Base-by-base conservation (phyloP, 2,113 vertebrate genomes). In the Murina feae region DNA sequence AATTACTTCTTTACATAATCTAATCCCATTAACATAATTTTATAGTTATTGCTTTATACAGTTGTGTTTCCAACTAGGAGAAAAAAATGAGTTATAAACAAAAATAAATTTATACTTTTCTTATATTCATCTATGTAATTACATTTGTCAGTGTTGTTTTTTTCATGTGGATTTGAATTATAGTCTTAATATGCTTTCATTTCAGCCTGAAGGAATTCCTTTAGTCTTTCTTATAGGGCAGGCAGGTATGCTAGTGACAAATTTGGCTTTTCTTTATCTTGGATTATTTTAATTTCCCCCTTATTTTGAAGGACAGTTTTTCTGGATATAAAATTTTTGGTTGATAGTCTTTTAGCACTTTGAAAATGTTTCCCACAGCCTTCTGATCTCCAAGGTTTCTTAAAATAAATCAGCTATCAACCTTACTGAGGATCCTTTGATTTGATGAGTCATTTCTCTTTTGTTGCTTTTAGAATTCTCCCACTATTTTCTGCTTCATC, bases 31-130 rank as follows among this genome's bases (percentile, higher is more conserved):
- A 65, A 51, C 18, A 49, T 28, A 66, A 21, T 65, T 86, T 75
- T 69, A 91, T 42, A 69, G 21, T 80, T 74, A 44, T 28, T 94
- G 28, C 16, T 65, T 78, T 94, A 89, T 78, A 13, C 5, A 21
- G 44, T 23, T 78, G 7, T 87, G 42, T 82, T 63, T 94, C 65
- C 78, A 82, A 83, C 55, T 37, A 66, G 47, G 51, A 85, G 65
- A 65, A 65, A 32, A 71, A 76, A 79, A 95, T 51, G 6, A 39
- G 11, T 51, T 95, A n/a, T 35, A 76, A 96, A 94, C 25, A 74
- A 86, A 94, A 91, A 80, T 71, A 69, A 20, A 53, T n/a, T 42
- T 60, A 81, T 23, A 51, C 1, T 32, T 65, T 32, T 32, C 51
- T 90, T 83, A 63, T 23, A 78, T 78, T 79, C n/a, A 32, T n/a